These are phyloP conservation scores for Megatriorchis doriae DNA, from an alignment of 2,113 vertebrate genomes.

Conservation along the genomic window DNA sequence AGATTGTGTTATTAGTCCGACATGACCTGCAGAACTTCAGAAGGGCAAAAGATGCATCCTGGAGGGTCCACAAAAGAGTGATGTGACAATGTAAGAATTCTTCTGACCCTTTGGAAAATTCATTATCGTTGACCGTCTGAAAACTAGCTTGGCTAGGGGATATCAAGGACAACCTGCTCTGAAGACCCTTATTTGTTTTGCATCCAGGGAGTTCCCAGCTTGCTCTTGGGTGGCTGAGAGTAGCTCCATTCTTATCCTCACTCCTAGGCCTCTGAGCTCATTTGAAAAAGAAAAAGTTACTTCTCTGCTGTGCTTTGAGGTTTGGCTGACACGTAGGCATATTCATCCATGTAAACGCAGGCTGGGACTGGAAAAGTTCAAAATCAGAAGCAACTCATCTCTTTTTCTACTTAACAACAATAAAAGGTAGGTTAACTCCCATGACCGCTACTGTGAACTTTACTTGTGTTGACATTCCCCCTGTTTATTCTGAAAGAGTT, in stretches of 20 bases:
- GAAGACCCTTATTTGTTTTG: neutral
- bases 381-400: neutral
- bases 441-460: neutral
- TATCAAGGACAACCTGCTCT: neutral
- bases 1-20: neutral
- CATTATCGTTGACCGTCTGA: neutral
- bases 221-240: neutral
- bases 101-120: neutral
- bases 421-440: neutral
- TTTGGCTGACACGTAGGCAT: neutral
- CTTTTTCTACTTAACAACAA: neutral
- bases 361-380: neutral
- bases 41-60: neutral
- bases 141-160: neutral
- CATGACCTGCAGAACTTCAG: neutral
- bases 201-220: neutral
- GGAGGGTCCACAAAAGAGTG: neutral
- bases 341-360: neutral
- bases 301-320: neutral
- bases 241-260: neutral
- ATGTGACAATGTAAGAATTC: neutral
- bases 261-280: neutral
- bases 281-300: neutral
- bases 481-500: constrained; percentile 31
- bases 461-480: neutral